Evolutionary conservation across 92 coral and sea anemone genomes (phyloP).

Genomic region (Bergia puertoricense): DNA sequence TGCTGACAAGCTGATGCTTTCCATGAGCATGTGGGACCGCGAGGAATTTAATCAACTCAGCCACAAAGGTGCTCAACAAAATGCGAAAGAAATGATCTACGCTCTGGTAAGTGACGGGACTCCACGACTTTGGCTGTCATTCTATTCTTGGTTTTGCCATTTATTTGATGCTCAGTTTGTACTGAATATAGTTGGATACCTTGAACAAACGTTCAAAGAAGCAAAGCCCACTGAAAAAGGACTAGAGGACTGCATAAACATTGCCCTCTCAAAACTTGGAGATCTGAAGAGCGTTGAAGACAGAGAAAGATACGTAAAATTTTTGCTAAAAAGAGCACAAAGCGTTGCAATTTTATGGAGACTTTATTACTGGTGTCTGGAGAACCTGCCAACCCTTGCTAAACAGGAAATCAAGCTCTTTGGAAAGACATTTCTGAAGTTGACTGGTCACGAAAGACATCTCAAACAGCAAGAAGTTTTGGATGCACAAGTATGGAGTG

Average conservation of each 20-base stretch:
- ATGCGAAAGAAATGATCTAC: background rate
- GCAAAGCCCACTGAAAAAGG: background rate
- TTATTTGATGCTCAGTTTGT: constrained; percentile 9
- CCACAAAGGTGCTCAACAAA: background rate
- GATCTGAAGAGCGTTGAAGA: background rate
- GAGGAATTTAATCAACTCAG: constrained; percentile 32
- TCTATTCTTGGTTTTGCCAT: constrained; percentile 21
- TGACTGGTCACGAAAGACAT: constrained; percentile 2
- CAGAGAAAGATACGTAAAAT: background rate
- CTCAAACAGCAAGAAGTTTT: constrained; percentile 51
- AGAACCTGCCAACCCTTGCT: background rate
- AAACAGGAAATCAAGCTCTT: constrained; percentile 8
- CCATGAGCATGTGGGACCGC: background rate
- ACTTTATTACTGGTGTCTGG: constrained; percentile 4
- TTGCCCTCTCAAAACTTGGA: background rate
- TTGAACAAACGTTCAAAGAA: background rate
- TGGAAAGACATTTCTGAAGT: constrained; percentile 7
- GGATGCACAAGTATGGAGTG: constrained; percentile 48
- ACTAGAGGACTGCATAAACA: background rate
- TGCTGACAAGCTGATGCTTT: constrained; percentile 35
- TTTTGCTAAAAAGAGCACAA: background rate
- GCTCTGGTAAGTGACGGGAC: background rate
- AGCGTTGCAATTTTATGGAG: constrained; percentile 7
- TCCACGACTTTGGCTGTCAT: background rate
- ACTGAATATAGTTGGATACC: background rate